Base-by-base conservation (phyloP, 30 jellyfish, hydroid and myxozoan species). In the Chironex yamaguchii region DNA sequence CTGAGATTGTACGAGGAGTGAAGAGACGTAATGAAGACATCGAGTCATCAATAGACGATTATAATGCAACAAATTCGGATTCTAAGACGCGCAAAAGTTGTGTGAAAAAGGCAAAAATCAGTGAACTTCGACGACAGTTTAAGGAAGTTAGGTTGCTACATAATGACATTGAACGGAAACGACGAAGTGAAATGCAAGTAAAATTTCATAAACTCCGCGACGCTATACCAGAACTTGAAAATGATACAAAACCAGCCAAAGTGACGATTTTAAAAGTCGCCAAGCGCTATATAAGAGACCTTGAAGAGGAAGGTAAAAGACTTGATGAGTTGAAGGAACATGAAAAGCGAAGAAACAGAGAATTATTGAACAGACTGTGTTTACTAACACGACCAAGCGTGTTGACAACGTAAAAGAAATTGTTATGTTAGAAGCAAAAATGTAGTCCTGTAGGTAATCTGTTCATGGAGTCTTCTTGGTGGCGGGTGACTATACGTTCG, bases 121-220 rank as follows among this genome's bases (percentile, higher is more conserved):
- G 70, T 25, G 92, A 67, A 28, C 9, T 52, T 21, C 68, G 70
- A 49, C 68, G 78, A 29, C 89, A 36, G 24, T 79, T 79, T 4
- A 88, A 77, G 69, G 96, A 88, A 23, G 96, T 79, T 11, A 82
- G 96, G 25, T 52, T 52, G 4, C 79, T 88, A 20, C 96, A 88
- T 49, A 88, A 88, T 51, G 91, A 78, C 64, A 90, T 88, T 12
- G 96, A 88, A 69, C 34, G 91, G 6, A 78, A 88, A 48, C 24
- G 96, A 51, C 64, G 96, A 21, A 86, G 96, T 4, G 96, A 88
- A 27, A 88, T 88, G 96, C 96, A 88, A 3, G 30, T 86, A 49
- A 73, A 82, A 30, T 88, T 88, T 52, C 91, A 88, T 71, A 88
- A 88, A 52, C 72, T 88, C 3, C 71, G 91, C 33, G 92, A 88